phyloP scores from a whole-genome alignment of 2,113 vertebrate genomes.

The Cromileptes altivelis region DNA sequence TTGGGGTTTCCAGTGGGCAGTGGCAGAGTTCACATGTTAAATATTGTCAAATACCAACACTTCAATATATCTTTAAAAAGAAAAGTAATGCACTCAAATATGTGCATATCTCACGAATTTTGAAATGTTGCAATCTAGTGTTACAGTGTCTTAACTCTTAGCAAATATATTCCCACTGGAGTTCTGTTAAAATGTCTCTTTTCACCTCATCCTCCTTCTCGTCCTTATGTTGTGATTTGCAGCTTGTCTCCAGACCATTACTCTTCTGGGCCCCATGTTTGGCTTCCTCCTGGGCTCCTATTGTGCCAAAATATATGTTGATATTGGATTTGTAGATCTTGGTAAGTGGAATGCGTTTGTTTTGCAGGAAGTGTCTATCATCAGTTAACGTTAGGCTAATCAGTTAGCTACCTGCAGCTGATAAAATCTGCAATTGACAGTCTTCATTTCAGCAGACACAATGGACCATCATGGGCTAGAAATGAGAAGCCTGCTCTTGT shows the following conservation, averaged over 20 bases:
- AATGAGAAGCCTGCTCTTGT: not conserved
- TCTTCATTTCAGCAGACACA: not conserved
- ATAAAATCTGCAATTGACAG: too few species aligned
- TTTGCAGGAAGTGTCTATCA: not conserved
- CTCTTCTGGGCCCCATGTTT: constrained; percentile 89
- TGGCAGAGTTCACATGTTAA: not conserved
- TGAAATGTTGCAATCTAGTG: too few species aligned
- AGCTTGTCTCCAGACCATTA: constrained; percentile 89
- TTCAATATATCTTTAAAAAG: too few species aligned
- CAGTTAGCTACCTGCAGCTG: not conserved
- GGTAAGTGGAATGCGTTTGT: constrained; percentile 64
- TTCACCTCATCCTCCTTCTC: not conserved
- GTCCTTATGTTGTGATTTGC: constrained; percentile 27
- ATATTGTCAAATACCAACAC: too few species aligned
- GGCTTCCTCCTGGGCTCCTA: constrained; percentile 89
- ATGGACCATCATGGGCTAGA: too few species aligned
- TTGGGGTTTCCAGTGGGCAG: not conserved
- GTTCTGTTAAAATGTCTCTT: not conserved
- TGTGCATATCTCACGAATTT: too few species aligned
- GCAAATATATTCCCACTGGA: not conserved
- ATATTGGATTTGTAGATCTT: constrained; percentile 91
- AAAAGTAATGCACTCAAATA: too few species aligned
- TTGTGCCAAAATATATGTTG: constrained; percentile 91
- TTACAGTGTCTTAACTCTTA: not conserved
- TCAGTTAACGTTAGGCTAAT: not conserved